Percentiles rank a stretch among this genome's conserved stretches.
Evolutionary conservation across 1,140 invertebrate genomes (phyloP).

Genomic region (Eumaeus atala): DNA sequence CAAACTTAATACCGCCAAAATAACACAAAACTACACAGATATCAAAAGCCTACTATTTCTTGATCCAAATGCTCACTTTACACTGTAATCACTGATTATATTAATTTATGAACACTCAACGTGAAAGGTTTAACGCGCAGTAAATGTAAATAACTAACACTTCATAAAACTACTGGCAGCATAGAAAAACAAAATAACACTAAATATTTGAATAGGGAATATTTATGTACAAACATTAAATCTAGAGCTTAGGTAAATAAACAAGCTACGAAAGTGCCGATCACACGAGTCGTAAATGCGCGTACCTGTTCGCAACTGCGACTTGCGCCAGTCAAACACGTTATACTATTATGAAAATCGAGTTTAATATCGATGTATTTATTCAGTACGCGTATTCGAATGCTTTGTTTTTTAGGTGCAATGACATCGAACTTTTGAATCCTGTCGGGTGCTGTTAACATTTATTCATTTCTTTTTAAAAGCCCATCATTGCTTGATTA

Average conservation of each 20-base stretch:
- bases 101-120: no score
- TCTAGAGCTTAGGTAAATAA: constrained; percentile 5
- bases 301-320: constrained; percentile 28
- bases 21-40: neutral
- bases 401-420: constrained; percentile 44
- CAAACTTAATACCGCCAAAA: constrained; percentile 11
- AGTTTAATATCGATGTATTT: constrained; percentile 37
- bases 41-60: no score
- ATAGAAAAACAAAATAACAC: no score
- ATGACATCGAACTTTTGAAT: constrained; percentile 44
- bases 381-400: constrained; percentile 33
- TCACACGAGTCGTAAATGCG: constrained; percentile 11
- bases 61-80: no score
- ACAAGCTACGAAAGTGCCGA: neutral
- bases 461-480: no score
- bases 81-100: no score
- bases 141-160: no score
- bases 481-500: no score
- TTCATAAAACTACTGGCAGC: constrained; percentile 1
- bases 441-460: constrained; percentile 1
- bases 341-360: constrained; percentile 34
- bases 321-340: constrained; percentile 24
- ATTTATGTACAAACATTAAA: no score
- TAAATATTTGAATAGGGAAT: no score
- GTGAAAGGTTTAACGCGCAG: no score